These are phyloP conservation scores for rat (Rattus norvegicus) DNA, from an alignment of 2,113 vertebrate species.

Conservation along the genomic window GRCr8 NC_086028.1:106440001-106440500, in stretches of 20 bases:
- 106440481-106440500: not conserved
- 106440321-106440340: not conserved
- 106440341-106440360: not conserved
- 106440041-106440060: not conserved
- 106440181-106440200: not conserved
- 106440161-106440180: not conserved
- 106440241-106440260: not conserved
- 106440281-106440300: not conserved
- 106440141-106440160: not conserved
- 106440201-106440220: not conserved
- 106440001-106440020: not conserved
- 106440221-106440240: not conserved
- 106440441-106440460: rapidly evolving
- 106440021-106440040: not conserved
- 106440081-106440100: not conserved
- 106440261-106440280: not conserved
- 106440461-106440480: not conserved
- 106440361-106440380: not conserved
- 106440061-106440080: not conserved
- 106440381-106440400: not conserved
- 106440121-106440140: not conserved
- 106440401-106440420: not conserved
- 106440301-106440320: too few relatives aligned
- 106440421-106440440: not conserved
- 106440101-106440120: not conserved